Conservation (phyloP, 2,888 invertebrate species). For the Brachyopa scutellaris region DNA sequence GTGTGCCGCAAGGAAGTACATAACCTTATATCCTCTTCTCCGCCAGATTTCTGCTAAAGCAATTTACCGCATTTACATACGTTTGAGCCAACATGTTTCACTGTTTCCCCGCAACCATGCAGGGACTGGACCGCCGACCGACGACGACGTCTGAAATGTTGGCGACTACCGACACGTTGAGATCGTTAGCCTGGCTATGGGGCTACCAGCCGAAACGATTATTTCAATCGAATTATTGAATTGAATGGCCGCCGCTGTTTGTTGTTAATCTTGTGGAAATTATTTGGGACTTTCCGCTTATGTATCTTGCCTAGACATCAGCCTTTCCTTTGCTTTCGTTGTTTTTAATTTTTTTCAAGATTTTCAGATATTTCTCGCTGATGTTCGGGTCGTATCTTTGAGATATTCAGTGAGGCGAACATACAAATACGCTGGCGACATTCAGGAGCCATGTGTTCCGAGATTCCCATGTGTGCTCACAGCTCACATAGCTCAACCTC, state of each 20-base stretch:
- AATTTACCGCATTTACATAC: constrained; percentile 44
- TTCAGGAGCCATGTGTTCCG: constrained; percentile 67
- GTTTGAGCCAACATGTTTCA: constrained; percentile 6
- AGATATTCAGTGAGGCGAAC: constrained; percentile 56
- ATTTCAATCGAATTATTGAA: constrained; percentile 67
- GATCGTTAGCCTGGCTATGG: background rate
- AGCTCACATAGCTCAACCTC: no score
- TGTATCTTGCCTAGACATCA: constrained; percentile 65
- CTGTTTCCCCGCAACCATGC: background rate
- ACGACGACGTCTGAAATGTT: background rate
- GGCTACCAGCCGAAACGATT: constrained; percentile 46
- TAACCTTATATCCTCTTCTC: constrained; percentile 34
- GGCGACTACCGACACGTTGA: constrained; percentile 1
- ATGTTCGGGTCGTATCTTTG: constrained; percentile 30
- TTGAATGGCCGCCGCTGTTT: constrained; percentile 67
- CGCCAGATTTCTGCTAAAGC: constrained; percentile 17
- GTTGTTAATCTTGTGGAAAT: constrained; percentile 71
- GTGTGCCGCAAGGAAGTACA: constrained; percentile 51
- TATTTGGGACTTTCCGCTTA: constrained; percentile 57
- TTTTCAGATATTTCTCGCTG: constrained; percentile 15
- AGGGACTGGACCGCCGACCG: background rate
- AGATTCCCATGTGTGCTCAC: constrained; percentile 4
- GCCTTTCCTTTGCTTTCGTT: background rate
- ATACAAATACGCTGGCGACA: constrained; percentile 63
- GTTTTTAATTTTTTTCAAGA: constrained; percentile 3